phyloP scores from a whole-genome alignment of 1,140 invertebrate genomes.

The Pseudomyrmex dendroicus region DNA sequence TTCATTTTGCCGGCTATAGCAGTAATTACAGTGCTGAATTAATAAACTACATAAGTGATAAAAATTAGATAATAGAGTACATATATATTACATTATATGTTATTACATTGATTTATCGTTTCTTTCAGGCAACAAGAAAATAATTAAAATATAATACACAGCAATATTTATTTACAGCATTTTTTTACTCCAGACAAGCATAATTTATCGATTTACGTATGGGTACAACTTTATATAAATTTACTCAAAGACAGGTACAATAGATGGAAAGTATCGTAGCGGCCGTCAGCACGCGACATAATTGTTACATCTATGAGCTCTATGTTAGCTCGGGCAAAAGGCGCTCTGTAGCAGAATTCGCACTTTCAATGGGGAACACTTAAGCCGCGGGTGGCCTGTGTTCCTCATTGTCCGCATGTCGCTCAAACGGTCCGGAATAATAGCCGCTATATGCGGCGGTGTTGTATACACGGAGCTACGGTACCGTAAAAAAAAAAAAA shows the following conservation, averaged over 20 bases:
- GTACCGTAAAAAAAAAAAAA: slow-evolving; percentile 51
- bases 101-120: not conserved
- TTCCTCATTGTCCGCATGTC: slow-evolving; percentile 72
- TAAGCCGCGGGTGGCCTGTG: slow-evolving; percentile 69
- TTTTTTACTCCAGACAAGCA: not conserved
- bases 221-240: slow-evolving; percentile 11
- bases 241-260: slow-evolving; percentile 16
- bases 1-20: not conserved
- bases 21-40: slow-evolving; percentile 38
- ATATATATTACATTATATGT: not conserved
- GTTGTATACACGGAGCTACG: slow-evolving; percentile 43
- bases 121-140: not conserved
- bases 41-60: too few relatives aligned
- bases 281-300: slow-evolving; percentile 30
- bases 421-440: slow-evolving; percentile 70
- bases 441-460: slow-evolving; percentile 65
- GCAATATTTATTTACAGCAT: slow-evolving; percentile 21
- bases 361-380: slow-evolving; percentile 65
- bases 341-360: slow-evolving; percentile 61
- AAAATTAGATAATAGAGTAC: not conserved
- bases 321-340: slow-evolving; percentile 31
- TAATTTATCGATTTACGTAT: slow-evolving; percentile 20
- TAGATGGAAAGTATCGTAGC: slow-evolving; percentile 12
- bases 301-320: slow-evolving; percentile 63
- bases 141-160: not conserved